Evolutionary conservation across 2,888 invertebrate species (phyloP).

Genomic region (Phengaris arion): DNA sequence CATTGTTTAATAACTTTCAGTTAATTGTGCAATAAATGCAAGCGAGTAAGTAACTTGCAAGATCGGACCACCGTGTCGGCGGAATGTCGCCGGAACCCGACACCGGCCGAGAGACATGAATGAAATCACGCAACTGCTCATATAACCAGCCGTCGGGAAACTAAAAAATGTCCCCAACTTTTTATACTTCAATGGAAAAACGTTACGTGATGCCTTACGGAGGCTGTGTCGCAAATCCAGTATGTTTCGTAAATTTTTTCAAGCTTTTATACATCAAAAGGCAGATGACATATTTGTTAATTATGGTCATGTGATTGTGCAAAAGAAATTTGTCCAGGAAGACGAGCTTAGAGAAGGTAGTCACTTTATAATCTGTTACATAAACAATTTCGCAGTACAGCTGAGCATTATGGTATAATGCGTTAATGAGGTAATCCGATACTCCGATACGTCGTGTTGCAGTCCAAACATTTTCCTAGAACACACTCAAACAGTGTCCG

Average conservation of each 20-base stretch:
- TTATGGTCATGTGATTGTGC: too few relatives aligned
- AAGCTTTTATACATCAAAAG: too few relatives aligned
- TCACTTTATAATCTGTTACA: neutral
- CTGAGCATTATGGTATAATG: constrained; percentile 3
- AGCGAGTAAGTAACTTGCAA: too few relatives aligned
- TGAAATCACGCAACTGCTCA: constrained; percentile 44
- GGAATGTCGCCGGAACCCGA: constrained; percentile 59
- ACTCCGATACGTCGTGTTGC: neutral
- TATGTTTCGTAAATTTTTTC: neutral
- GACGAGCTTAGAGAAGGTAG: neutral
- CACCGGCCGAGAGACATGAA: constrained; percentile 50
- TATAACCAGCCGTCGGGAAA: neutral
- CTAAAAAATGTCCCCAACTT: constrained; percentile 28
- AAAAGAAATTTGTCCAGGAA: neutral
- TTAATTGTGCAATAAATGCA: neutral
- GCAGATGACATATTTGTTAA: too few relatives aligned
- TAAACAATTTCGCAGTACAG: neutral
- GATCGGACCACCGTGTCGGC: constrained; percentile 52
- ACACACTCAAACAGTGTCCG: neutral
- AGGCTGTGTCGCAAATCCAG: neutral
- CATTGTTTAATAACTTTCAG: constrained; percentile 7
- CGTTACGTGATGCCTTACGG: constrained; percentile 4
- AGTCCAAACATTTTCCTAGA: constrained; percentile 22
- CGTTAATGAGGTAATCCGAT: constrained; percentile 27
- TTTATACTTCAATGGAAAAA: constrained; percentile 8